These are phyloP conservation scores for Intoshia linei DNA, from an alignment of 1,140 invertebrate species.

Conservation along the genomic window DNA sequence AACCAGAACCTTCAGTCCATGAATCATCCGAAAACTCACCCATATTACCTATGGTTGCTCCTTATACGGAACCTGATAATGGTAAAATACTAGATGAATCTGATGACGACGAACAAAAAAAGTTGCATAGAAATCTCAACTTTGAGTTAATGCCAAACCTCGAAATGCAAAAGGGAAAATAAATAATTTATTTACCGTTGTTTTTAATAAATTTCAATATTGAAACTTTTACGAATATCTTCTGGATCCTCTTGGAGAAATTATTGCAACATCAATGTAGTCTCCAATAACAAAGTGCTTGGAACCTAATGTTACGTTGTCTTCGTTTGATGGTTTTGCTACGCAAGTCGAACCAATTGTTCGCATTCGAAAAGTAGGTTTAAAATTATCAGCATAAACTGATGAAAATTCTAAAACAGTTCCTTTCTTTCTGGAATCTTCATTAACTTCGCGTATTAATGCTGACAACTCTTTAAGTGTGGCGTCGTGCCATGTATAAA, in stretches of 20 bases:
- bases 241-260: slow-evolving; percentile 36
- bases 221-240: not conserved
- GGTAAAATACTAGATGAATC: too few relatives aligned
- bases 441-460: slow-evolving; percentile 82
- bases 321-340: slow-evolving; percentile 45
- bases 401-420: slow-evolving; percentile 91
- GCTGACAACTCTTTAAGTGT: slow-evolving; percentile 68
- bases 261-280: slow-evolving; percentile 81
- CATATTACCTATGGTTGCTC: too few relatives aligned
- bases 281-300: slow-evolving; percentile 34
- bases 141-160: too few relatives aligned
- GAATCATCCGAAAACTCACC: too few relatives aligned
- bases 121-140: too few relatives aligned
- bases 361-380: slow-evolving; percentile 45
- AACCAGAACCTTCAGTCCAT: too few relatives aligned
- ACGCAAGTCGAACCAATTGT: slow-evolving; percentile 72
- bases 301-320: slow-evolving; percentile 19
- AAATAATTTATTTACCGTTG: too few relatives aligned
- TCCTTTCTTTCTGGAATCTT: slow-evolving; percentile 61
- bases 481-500: slow-evolving; percentile 82
- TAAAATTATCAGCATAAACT: slow-evolving; percentile 50
- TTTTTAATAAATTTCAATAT: not conserved
- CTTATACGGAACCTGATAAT: too few relatives aligned
- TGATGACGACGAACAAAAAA: too few relatives aligned
- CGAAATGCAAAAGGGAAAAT: too few relatives aligned